Conservation (phyloP, 2,113 vertebrate genomes). For the Cepphus grylle region DNA sequence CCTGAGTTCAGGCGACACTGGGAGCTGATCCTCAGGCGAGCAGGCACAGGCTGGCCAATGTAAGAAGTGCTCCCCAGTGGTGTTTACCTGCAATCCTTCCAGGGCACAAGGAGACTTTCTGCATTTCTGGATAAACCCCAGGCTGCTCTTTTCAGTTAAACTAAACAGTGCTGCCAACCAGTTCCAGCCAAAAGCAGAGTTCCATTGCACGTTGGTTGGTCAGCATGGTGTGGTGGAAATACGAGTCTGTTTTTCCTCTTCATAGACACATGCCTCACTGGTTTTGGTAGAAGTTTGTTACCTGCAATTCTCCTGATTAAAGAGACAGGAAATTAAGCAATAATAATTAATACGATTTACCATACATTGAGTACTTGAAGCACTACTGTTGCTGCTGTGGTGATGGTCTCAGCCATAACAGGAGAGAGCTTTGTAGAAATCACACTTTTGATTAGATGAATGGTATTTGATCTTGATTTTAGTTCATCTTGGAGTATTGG, state of each 20-base stretch:
- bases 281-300: not conserved
- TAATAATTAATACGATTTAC: not conserved
- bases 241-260: not conserved
- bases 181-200: not conserved
- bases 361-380: not conserved
- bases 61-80: rapidly evolving
- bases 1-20: not conserved
- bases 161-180: not conserved
- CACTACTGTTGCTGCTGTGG: not conserved
- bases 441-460: not conserved
- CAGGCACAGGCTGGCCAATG: not conserved
- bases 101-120: not conserved
- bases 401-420: not conserved
- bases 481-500: not conserved
- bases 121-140: not conserved
- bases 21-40: not conserved
- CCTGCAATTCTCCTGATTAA: not conserved
- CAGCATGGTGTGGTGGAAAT: not conserved
- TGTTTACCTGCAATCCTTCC: not conserved
- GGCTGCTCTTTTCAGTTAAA: not conserved
- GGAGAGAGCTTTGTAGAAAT: not conserved
- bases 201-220: not conserved
- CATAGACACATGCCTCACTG: not conserved
- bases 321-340: not conserved
- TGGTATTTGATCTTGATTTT: not conserved